Base-by-base conservation (phyloP, 2,797 vertebrate species). In the Mallotus villosus region DNA sequence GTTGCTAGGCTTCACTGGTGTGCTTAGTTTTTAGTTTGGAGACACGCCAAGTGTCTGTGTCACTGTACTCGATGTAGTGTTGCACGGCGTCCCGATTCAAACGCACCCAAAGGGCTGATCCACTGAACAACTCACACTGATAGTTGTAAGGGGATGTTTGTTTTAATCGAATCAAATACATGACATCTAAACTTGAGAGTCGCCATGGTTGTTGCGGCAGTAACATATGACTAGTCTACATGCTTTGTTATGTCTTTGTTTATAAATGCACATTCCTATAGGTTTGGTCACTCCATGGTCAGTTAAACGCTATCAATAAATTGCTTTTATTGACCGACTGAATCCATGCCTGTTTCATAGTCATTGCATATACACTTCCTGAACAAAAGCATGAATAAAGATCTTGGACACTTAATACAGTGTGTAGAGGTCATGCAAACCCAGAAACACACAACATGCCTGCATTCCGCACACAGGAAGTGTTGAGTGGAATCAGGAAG, bases 301-400 rank as follows among this genome's bases (percentile, higher is more conserved):
- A 63, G 25, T 82, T 74, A 6, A 81, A 60, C 46, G 70, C 34
- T 66, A 85, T 86, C 63, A 90, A 88, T 90, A 90, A 90, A 91
- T 37, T 0, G 34, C 21, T 73, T 74, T 16, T 70, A 46, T 75
- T 84, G 11, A 81, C 75, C 61, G 68, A 77, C 49, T 19, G 0
- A 24, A 2, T 55, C 4, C 19, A 55, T n/a, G 32, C 32, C 32
- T 34, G 51, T 55, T 17, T 55, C 19, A 8, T 3, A 55, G 19
- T 5, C 51, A 53, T 53, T 53, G 16, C 16, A 53, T 5, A 19
- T 41, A 11, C 32, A 34, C 41, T 63, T 62, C 5, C 25, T 63
- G 14, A 5, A 58, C 55, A 58, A 58, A 58, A 21, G 22, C 55
- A 58, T n/a, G 0, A 22, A 58, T 22, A 58, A 2, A 46, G 12